phyloP scores from a whole-genome alignment of 1,140 invertebrate genomes.

The Caligus rogercresseyi region DNA sequence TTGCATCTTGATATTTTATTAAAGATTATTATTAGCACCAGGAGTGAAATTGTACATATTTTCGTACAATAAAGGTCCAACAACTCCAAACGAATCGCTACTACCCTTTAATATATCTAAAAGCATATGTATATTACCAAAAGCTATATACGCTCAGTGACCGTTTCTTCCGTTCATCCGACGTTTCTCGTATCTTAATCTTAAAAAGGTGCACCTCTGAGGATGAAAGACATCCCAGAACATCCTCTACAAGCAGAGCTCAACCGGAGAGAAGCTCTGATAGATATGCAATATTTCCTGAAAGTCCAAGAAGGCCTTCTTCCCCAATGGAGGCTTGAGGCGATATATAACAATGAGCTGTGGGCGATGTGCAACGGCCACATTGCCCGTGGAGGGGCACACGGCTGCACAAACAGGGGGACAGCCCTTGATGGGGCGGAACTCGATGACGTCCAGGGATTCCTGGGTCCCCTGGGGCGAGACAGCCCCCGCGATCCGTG shows the following conservation, averaged over 20 bases:
- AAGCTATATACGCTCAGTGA: conserved; percentile 16
- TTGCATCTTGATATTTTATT: too few relatives aligned
- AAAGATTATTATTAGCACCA: too few relatives aligned
- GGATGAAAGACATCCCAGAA: neutral
- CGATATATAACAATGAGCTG: conserved; percentile 6
- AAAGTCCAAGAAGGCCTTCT: conserved; percentile 9
- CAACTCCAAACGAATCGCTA: too few relatives aligned
- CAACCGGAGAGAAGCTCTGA: conserved; percentile 12
- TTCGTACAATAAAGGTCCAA: too few relatives aligned
- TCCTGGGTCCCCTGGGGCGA: neutral
- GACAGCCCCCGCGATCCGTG: conserved; percentile 1
- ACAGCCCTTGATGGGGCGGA: conserved; percentile 1
- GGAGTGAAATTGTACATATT: too few relatives aligned
- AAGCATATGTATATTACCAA: too few relatives aligned
- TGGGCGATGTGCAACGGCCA: neutral
- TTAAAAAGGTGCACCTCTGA: conserved; percentile 17
- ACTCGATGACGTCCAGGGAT: conserved; percentile 1
- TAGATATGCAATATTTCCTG: conserved; percentile 8
- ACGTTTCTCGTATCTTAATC: neutral
- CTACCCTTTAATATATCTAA: too few relatives aligned
- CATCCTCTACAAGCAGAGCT: conserved; percentile 14
- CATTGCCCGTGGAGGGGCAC: conserved; percentile 10
- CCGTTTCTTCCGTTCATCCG: neutral
- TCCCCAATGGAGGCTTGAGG: neutral
- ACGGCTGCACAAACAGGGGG: neutral